Conservation (phyloP, 2,113 vertebrate genomes). For the Recurvirostra avosetta region DNA sequence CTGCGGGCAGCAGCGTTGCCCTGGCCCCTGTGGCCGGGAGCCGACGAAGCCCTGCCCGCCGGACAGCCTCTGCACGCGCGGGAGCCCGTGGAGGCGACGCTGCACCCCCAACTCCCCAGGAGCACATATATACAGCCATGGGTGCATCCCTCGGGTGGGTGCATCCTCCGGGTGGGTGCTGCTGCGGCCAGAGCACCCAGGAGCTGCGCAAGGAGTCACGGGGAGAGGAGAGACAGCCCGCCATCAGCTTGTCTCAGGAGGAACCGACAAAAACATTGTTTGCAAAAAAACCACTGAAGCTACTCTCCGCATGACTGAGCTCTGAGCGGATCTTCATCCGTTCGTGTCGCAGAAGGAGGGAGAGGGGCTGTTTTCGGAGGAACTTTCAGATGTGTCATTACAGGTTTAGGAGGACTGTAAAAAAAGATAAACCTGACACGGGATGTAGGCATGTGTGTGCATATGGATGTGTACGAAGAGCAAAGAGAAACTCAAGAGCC, state of each 20-base stretch:
- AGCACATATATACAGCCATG: too few relatives aligned
- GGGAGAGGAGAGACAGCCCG: neutral
- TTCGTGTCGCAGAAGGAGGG: neutral
- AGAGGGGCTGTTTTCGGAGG: neutral
- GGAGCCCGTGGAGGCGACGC: neutral
- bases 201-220: neutral
- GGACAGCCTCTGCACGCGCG: too few relatives aligned
- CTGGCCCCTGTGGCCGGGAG: neutral
- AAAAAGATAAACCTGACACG: neutral
- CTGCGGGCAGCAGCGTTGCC: neutral
- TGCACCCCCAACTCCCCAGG: neutral
- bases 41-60: too few relatives aligned
- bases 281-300: neutral
- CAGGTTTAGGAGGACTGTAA: neutral
- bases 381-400: neutral
- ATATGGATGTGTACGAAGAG: neutral
- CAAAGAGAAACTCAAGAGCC: neutral
- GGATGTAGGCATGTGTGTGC: neutral
- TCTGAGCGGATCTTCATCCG: neutral
- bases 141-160: neutral
- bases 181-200: neutral
- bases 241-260: neutral
- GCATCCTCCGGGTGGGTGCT: neutral
- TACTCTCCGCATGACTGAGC: neutral
- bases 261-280: neutral